Evolutionary conservation across 2,797 vertebrate genomes (phyloP), one percentile per base, ranked within the genome.

Genomic region (Neosilurus hyrtlii): DNA sequence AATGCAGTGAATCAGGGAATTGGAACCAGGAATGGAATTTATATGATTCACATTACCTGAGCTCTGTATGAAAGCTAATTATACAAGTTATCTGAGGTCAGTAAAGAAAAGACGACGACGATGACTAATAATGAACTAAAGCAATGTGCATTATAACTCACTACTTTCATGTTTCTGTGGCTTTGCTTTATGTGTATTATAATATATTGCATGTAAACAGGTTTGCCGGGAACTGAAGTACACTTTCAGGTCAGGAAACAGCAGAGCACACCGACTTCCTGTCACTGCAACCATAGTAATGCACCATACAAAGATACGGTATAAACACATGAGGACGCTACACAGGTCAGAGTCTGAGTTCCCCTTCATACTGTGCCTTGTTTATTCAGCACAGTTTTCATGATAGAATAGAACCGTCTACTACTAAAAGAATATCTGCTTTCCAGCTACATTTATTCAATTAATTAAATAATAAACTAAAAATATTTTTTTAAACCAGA

Each of bases 21-120:
- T 35, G 74, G 87, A 87, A 88, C 86, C 86, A 88, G 26, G 11
- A 86, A 79, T 88, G 24, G 11, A 86, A 79, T 83, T 22, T 67
- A 14, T 11, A 30, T 10, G 52, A 56, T 30, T 73, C n/a, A 54
- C 4, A 16, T 12, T 9, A 54, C 30, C 10, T 57, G 56, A 74
- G 24, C 24, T 70, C 37, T 70, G 22, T 49, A 70, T 49, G 8
- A 14, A 52, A 26, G 14, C 68, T 52, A 24, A 8, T 24, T 71
- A 24, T 52, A 10, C 2, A 49, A 70, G 15, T 73, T 56, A 30
- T 56, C 43, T 24, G 3, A 18, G 10, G n/a, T n/a, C 4, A 70
- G 7, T 16, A 26, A 14, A 30, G 24, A 12, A 30, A 15, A 56
- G 11, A 54, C 30, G 24, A 26, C 16, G 52, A 73, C 15, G 9